Evolutionary conservation across 2,888 invertebrate species (phyloP), one percentile per base, ranked within the genome.

Genomic region (Shargacucullia verbasci): DNA sequence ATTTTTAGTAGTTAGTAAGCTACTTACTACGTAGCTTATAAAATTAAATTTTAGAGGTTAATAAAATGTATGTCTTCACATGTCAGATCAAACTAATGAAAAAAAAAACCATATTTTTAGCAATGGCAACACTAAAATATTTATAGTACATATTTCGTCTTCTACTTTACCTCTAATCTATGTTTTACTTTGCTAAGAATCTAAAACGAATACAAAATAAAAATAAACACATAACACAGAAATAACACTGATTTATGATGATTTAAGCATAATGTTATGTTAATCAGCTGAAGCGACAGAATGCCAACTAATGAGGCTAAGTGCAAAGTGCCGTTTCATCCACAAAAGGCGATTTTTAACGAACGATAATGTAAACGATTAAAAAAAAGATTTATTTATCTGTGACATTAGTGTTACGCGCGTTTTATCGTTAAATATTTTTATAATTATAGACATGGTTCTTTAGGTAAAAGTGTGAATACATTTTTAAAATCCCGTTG

Each of bases 271-370:
- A 44, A 45, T 47, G 68, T 59, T 59, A 76, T 72, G 60, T 10
- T 76, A 58, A 73, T 65, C 56, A 62, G 10, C 41, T n/a, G 20
- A 20, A 2, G 20, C 20, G 2, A 20, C 20, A 20, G 20, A 20
- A 20, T 20, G 2, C 20, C 20, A 3, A 20, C 2, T 20, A 20
- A 20, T 20, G 2, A 47, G 41, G 59, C 45, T 60, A 59, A 69
- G 61, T 73, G 76, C 69, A 61, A 61, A 68, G 47, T 56, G 57
- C 76, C 65, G 70, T 65, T 73, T 62, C 47, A 11, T 62, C 41
- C 41, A 47, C 46, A 62, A 67, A 70, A 55, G 62, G 46, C 35
- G 46, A 60, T 66, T 64, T 70, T 61, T 54, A 48, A 64, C 64
- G 49, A 13, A 55, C 61, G 33, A 70, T 76, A 73, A 76, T 59